phyloP scores from a whole-genome alignment of 2,797 vertebrate species.

The Peromyscus aztecus region DNA sequence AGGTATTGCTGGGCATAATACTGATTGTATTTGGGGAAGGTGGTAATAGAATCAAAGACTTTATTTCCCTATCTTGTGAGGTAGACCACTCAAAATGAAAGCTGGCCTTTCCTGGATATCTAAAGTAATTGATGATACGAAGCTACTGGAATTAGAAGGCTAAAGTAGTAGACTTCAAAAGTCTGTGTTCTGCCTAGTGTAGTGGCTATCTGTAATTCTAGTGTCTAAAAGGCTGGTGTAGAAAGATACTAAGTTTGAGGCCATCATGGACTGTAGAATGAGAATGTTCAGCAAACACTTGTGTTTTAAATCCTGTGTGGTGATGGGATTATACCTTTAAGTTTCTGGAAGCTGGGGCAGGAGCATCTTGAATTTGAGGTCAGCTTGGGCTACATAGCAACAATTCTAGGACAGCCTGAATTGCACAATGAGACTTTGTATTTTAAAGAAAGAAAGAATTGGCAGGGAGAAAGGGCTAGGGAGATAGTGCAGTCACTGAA shows the following conservation, averaged over 20 bases:
- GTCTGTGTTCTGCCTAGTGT: background rate
- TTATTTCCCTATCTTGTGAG: constrained; percentile 21
- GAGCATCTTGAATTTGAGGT: background rate
- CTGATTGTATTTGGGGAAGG: constrained; percentile 9
- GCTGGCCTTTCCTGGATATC: background rate
- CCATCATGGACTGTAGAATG: background rate
- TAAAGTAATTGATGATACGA: background rate
- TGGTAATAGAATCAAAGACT: background rate
- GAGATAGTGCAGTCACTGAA: background rate
- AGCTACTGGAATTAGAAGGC: background rate
- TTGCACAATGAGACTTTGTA: constrained; percentile 22
- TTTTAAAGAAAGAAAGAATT: background rate
- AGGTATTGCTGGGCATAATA: background rate
- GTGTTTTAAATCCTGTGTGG: background rate
- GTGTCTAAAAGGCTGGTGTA: background rate
- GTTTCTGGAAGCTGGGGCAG: background rate
- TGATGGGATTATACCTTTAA: background rate
- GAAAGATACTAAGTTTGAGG: background rate
- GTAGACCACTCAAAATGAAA: background rate
- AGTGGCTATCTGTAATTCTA: background rate
- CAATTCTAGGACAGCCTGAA: background rate
- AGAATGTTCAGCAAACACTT: background rate
- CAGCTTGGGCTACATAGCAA: background rate
- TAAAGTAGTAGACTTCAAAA: background rate
- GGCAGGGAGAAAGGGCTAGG: background rate